A percentile compares a stretch with the other conserved stretches of the same genome.
phyloP scores from a whole-genome alignment of 1,140 invertebrate genomes.

The Microplitis demolitor region DNA sequence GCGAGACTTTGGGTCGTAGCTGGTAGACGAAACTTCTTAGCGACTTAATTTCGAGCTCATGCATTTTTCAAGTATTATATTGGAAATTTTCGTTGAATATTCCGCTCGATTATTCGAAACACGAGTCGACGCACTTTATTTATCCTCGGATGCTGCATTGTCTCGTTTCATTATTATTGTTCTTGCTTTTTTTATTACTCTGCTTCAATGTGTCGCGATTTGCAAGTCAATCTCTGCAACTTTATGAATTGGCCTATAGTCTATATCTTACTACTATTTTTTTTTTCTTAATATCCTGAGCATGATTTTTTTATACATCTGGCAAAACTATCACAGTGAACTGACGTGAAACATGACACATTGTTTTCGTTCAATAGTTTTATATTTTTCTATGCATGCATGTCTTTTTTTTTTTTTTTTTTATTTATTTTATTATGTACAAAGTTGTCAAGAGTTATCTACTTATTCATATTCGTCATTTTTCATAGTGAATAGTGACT shows the following conservation, averaged over 20 bases:
- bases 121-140: conserved; percentile 38
- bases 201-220: no score
- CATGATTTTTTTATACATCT: no score
- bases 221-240: no score
- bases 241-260: no score
- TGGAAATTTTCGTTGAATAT: conserved; percentile 32
- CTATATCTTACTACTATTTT: no score
- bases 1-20: not conserved
- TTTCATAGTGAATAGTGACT: not conserved
- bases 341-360: no score
- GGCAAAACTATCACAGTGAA: no score
- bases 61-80: conserved; percentile 33
- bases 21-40: conserved; percentile 21
- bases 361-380: no score
- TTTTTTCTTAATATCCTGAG: no score
- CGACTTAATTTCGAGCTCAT: conserved; percentile 40
- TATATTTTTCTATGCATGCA: not conserved
- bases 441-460: not conserved
- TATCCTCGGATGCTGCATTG: conserved; percentile 34
- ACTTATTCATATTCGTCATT: not conserved
- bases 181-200: not conserved
- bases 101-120: conserved; percentile 45
- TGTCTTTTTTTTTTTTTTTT: not conserved
- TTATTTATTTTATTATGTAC: not conserved
- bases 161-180: not conserved